phyloP scores from a whole-genome alignment of 2,888 invertebrate genomes.

The Anthrax anthrax region DNA sequence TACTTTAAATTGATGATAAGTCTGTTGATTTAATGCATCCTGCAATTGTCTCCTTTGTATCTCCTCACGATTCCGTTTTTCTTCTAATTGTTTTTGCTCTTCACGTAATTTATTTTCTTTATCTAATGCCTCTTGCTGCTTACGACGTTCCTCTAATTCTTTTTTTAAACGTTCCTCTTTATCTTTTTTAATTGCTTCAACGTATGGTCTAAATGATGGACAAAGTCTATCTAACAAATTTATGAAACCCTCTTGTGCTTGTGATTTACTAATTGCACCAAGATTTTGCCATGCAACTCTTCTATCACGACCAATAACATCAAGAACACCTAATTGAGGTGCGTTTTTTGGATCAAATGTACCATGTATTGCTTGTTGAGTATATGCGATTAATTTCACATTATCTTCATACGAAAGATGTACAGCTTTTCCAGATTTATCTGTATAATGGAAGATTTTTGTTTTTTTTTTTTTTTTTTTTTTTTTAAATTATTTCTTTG shows the following conservation, averaged over 20 bases:
- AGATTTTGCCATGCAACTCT: slow-evolving; percentile 87
- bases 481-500: background rate
- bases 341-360: slow-evolving; percentile 56
- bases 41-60: slow-evolving; percentile 60
- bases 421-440: slow-evolving; percentile 95
- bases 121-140: slow-evolving; percentile 25
- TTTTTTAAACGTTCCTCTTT: slow-evolving; percentile 58
- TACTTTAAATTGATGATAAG: slow-evolving; percentile 69
- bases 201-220: slow-evolving; percentile 77
- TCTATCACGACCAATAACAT: slow-evolving; percentile 88
- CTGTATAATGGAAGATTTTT: slow-evolving; percentile 40
- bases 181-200: slow-evolving; percentile 83
- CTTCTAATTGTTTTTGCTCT: slow-evolving; percentile 24
- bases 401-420: slow-evolving; percentile 90
- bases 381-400: slow-evolving; percentile 77
- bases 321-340: slow-evolving; percentile 79
- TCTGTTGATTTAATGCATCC: slow-evolving; percentile 91
- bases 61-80: slow-evolving; percentile 23
- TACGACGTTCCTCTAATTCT: slow-evolving; percentile 22
- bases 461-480: background rate
- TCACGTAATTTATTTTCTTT: slow-evolving; percentile 45
- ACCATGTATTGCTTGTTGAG: slow-evolving; percentile 82
- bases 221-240: slow-evolving; percentile 73
- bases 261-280: slow-evolving; percentile 68
- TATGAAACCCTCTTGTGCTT: slow-evolving; percentile 87